These are phyloP conservation scores for Automeris io DNA, from an alignment of 2,888 invertebrate genomes.

Conservation along the genomic window DNA sequence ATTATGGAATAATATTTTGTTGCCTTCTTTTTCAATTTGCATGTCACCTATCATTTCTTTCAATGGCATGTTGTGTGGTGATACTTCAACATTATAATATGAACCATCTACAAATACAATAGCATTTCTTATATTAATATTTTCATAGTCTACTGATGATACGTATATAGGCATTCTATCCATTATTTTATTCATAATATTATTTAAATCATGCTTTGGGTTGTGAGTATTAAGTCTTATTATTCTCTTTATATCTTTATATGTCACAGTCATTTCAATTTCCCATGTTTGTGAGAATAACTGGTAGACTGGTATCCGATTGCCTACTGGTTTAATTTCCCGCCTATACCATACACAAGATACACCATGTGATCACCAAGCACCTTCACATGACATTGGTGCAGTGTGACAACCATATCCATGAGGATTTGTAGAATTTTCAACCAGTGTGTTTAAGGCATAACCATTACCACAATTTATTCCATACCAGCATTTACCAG, in stretches of 20 bases:
- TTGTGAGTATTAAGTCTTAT: too few relatives aligned
- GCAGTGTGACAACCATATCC: neutral
- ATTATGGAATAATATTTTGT: too few relatives aligned
- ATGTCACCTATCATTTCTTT: too few relatives aligned
- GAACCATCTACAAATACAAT: too few relatives aligned
- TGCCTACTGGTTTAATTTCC: neutral
- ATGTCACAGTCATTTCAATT: neutral
- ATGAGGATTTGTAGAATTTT: neutral
- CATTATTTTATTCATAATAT: too few relatives aligned
- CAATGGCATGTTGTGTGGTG: too few relatives aligned
- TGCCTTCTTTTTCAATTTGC: too few relatives aligned
- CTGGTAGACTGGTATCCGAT: neutral
- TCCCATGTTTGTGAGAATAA: neutral
- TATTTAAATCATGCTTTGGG: too few relatives aligned
- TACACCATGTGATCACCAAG: constrained; percentile 3
- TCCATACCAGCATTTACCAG: constrained; percentile 8
- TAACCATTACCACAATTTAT: neutral
- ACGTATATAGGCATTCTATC: too few relatives aligned
- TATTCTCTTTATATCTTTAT: neutral
- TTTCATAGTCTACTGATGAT: too few relatives aligned
- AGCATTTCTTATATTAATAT: too few relatives aligned
- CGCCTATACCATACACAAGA: constrained; percentile 10
- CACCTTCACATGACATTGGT: neutral
- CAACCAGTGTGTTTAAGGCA: neutral
- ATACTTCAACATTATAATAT: too few relatives aligned